Evolutionary conservation across 2,888 invertebrate species (phyloP), one percentile per base, ranked within the genome.

Genomic region (Dynastes hyllus): DNA sequence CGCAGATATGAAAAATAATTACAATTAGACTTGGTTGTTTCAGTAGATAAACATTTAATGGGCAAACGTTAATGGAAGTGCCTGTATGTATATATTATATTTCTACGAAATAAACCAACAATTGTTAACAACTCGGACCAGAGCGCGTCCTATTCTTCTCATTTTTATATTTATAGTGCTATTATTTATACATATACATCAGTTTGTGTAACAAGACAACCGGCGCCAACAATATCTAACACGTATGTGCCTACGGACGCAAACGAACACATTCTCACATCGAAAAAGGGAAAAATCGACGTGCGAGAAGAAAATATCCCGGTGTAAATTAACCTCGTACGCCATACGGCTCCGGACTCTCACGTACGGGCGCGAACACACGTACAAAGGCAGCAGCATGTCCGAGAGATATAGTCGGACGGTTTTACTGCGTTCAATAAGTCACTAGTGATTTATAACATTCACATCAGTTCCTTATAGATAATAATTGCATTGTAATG

Each of bases 401-500:
- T 78, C 78, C 65, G 63, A 69, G 77, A 77, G 73, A 82, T 83
- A 84, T 84, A 84, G 79, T 81, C 82, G 81, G 82, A 83, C 81
- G 81, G 84, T 83, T 85, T 84, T 84, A 83, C 83, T 82, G 83
- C 84, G 83, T 84, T 83, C 83, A 84, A 84, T 85, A 85, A 84
- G 83, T 85, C 85, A 84, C 84, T 71, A 63, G 83, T 85, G 84
- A 85, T 85, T 85, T 85, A 85, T 84, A 80, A 81, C 80, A 67
- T 82, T 80, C 81, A 80, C 82, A 83, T 82, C 82, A 83, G 83
- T 83, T 83, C 84, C 84, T 84, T 84, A 83, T 81, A 84, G 84
- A 84, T 84, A 84, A 85, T 84, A 85, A 85, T 84, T 85, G 84
- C 83, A 85, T 83, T 84, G 84, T 84, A 84, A 85, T 84, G 82